phyloP scores from a whole-genome alignment of 2,113 vertebrate species.

The Muscicapa adusta region DNA sequence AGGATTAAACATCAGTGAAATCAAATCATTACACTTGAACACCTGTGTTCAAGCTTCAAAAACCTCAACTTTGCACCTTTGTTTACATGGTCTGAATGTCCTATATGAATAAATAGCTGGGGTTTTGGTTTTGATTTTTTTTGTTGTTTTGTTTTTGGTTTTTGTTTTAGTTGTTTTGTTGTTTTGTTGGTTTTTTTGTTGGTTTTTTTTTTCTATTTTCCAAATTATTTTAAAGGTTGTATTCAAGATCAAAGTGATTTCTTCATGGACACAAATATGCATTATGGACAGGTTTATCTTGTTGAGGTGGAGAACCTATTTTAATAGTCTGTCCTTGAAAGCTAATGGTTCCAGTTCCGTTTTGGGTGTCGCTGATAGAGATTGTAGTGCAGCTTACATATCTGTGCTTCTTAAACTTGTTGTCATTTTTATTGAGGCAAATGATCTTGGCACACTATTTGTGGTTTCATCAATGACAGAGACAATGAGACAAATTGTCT shows the following conservation, averaged over 20 bases:
- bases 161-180: no score
- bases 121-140: background rate
- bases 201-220: background rate
- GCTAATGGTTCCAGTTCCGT: background rate
- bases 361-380: conserved; percentile 22
- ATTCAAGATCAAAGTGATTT: conserved; percentile 30
- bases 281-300: conserved; percentile 28
- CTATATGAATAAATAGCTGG: background rate
- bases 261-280: background rate
- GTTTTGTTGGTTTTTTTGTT: no score
- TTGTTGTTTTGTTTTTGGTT: no score
- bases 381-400: background rate
- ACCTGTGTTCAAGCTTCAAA: background rate
- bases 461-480: conserved; percentile 37
- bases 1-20: background rate
- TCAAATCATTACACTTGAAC: background rate
- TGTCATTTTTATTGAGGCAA: conserved; percentile 34
- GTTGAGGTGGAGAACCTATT: background rate
- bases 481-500: conserved; percentile 42
- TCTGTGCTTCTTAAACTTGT: conserved; percentile 10
- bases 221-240: background rate
- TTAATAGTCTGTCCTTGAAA: conserved; percentile 13
- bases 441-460: conserved; percentile 22
- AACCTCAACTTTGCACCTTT: background rate
- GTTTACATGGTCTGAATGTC: background rate